Conservation (phyloP, 2,797 vertebrate species). For the Erethizon dorsatum region DNA sequence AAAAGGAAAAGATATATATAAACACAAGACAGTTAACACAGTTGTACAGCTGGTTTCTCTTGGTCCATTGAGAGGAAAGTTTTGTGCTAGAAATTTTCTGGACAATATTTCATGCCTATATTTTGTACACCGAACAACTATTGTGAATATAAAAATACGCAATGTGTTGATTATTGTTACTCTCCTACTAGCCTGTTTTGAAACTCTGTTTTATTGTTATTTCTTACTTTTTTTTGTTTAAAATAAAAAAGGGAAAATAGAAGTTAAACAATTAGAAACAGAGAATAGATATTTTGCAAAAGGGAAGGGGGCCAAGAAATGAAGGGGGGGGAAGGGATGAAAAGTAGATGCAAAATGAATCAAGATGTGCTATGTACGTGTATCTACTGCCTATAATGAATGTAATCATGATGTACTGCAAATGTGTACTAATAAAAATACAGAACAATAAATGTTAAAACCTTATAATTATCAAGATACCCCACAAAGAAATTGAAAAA, state of each 20-base stretch:
- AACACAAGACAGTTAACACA: too few species aligned
- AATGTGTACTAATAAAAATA: background rate
- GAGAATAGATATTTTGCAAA: background rate
- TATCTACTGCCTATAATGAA: background rate
- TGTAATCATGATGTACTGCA: background rate
- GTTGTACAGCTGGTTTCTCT: too few species aligned
- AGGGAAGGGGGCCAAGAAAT: background rate
- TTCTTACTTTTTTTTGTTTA: too few species aligned
- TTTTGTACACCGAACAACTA: too few species aligned
- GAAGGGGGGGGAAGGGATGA: background rate
- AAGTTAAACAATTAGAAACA: background rate
- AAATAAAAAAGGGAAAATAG: background rate
- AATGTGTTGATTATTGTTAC: too few species aligned
- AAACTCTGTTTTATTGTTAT: too few species aligned
- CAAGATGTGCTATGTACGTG: background rate
- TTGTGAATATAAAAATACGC: too few species aligned
- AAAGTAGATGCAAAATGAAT: background rate
- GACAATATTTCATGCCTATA: too few species aligned
- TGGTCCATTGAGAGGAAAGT: too few species aligned
- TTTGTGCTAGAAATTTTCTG: too few species aligned
- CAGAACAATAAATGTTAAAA: background rate
- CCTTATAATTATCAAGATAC: background rate
- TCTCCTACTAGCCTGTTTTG: too few species aligned
- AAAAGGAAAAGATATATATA: too few species aligned
- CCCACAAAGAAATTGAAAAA: background rate